These are phyloP conservation scores for Brachyptera risi DNA, from an alignment of 2,888 invertebrate genomes.

Conservation along the genomic window DNA sequence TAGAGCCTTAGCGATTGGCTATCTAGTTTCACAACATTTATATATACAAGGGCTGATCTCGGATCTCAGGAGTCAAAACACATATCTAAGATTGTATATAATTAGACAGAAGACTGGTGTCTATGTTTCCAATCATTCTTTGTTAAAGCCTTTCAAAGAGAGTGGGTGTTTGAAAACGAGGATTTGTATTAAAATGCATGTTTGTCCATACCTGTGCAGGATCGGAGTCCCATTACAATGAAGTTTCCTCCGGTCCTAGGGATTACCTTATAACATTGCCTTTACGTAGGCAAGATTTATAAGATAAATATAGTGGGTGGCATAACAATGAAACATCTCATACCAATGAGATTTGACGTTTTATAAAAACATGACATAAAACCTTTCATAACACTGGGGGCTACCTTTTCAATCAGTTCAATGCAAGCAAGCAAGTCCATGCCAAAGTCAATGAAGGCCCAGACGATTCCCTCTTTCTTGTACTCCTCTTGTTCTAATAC, in stretches of 20 bases:
- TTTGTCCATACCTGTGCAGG: background rate
- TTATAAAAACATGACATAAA: no score
- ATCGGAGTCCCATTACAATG: conserved; percentile 4
- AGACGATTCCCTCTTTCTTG: conserved; percentile 93
- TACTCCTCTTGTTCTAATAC: conserved; percentile 99
- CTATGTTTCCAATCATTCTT: background rate
- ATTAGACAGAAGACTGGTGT: conserved; percentile 25
- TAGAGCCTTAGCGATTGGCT: background rate
- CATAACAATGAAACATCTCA: no score
- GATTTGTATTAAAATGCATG: background rate
- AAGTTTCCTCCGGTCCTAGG: background rate
- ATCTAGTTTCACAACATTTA: no score
- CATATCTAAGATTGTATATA: conserved; percentile 25
- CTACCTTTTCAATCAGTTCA: conserved; percentile 96
- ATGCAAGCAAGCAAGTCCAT: conserved; percentile 98
- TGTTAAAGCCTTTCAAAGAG: background rate
- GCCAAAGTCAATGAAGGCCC: conserved; percentile 99
- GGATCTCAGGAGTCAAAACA: background rate
- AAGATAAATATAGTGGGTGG: no score
- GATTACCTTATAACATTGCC: background rate
- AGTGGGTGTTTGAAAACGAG: background rate
- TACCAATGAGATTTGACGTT: background rate
- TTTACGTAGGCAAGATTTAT: no score
- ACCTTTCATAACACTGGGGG: no score
- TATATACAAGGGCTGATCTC: background rate